Evolutionary conservation across 2,797 vertebrate species (phyloP).

Genomic region (Tragelaphus oryx): DNA sequence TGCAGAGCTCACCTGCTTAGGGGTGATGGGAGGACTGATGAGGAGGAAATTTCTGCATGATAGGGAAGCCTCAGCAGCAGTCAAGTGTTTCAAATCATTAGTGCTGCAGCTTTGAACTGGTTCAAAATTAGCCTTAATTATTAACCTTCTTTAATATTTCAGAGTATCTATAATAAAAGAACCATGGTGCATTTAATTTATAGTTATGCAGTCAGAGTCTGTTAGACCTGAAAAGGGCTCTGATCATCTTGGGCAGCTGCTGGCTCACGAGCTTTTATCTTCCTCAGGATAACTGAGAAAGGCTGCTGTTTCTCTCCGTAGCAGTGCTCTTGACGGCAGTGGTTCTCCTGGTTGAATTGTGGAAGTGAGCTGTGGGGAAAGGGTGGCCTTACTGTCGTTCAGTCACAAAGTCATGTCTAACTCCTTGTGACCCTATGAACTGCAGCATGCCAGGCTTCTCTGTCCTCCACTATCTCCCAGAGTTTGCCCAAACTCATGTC

Average conservation of each 20-base stretch:
- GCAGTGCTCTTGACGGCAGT: fast-evolving
- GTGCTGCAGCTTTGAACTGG: background rate
- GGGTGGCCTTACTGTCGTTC: background rate
- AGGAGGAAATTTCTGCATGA: constrained; percentile 35
- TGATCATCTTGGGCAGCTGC: background rate
- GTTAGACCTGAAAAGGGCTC: background rate
- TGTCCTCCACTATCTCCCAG: background rate
- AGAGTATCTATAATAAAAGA: constrained; percentile 34
- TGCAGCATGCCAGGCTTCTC: background rate
- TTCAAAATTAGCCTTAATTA: constrained; percentile 55
- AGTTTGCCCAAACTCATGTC: background rate
- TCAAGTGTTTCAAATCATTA: background rate
- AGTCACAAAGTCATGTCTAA: background rate
- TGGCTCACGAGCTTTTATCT: background rate
- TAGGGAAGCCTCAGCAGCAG: constrained; percentile 45
- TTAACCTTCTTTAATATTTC: constrained; percentile 65
- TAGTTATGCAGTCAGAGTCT: background rate
- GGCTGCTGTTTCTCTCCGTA: background rate
- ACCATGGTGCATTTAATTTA: constrained; percentile 2
- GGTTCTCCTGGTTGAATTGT: background rate
- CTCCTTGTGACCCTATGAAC: background rate
- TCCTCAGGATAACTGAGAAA: fast-evolving
- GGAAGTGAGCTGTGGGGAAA: background rate
- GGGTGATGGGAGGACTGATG: constrained; percentile 32
- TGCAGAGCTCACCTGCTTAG: constrained; percentile 48